Conservation (phyloP, 1,140 invertebrate genomes). For the Bombus impatiens region DNA sequence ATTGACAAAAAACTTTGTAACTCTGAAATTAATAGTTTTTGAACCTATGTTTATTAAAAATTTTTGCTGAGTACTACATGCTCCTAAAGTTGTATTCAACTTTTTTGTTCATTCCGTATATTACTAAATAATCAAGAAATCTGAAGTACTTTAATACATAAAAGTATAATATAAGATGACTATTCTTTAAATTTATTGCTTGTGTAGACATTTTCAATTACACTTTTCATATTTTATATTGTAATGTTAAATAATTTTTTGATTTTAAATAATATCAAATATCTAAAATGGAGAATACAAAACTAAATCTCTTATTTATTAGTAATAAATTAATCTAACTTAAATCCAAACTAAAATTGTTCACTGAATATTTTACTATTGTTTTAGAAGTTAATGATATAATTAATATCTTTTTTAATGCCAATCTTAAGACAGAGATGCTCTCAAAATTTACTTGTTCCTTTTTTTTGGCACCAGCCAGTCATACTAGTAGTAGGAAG, state of each 20-base stretch:
- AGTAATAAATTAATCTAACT: constrained; percentile 6
- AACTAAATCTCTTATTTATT: constrained; percentile 14
- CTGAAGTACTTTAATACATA: neutral
- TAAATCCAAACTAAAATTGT: neutral
- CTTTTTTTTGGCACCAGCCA: constrained; percentile 19
- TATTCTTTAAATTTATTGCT: constrained; percentile 37
- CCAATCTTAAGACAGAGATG: constrained; percentile 12
- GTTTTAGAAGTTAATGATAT: neutral
- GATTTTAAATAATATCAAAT: neutral
- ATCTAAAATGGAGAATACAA: neutral
- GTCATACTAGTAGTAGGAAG: constrained; percentile 35
- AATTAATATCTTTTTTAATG: constrained; percentile 22
- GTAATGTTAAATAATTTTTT: neutral
- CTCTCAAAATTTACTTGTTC: constrained; percentile 34
- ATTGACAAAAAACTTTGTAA: too few species aligned
- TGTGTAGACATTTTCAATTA: neutral
- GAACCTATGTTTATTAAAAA: neutral
- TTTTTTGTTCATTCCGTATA: neutral
- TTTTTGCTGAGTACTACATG: too few species aligned
- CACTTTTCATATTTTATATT: constrained; percentile 4
- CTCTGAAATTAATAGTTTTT: too few species aligned
- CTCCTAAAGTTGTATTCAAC: too few species aligned
- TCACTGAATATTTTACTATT: neutral
- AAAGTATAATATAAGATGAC: constrained; percentile 12
- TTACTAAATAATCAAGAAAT: constrained; percentile 4